Base-by-base conservation (phyloP, 2,797 vertebrate genomes). In the Vireo griseus region DNA sequence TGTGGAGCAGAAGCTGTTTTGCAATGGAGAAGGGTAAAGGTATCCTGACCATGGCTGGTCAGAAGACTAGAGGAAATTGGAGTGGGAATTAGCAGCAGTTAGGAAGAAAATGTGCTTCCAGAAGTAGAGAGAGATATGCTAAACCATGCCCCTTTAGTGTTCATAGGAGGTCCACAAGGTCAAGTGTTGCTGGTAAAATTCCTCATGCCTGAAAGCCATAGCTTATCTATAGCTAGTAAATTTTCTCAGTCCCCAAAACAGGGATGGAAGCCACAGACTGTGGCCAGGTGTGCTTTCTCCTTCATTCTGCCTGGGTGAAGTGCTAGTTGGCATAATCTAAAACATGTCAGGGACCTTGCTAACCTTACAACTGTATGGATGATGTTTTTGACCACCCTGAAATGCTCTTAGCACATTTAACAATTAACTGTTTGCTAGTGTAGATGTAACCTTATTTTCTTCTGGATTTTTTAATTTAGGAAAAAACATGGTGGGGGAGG, bases 251-350 rank as follows among this genome's bases (percentile, higher is more conserved):
- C 44, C 26, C 20, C 8, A n/a, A 44, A 68, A 13, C 11, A n/a
- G 22, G 17, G 19, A 28, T 47, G 37, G 33, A 78, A 65, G 20
- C 11, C 7, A 9, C 1, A 4, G n/a, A 12, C 9, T 0, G 0
- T 1, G 2, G 11, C 33, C 54, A 16, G 9, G 3, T 48, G 5
- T 26, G 26, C n/a, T 31, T 8, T 1, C 20, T 17, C 33, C n/a
- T 61, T 35, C 65, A 3, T 25, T 37, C 13, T 44, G 17, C 24
- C 79, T 31, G 18, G 31, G 16, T 6, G 1, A 40, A 2, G 4
- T 22, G 8, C 12, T 29, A 1, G 2, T 11, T 57, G 28, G 42
- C 22, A 47, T 11, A 3, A 10, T 26, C 11, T 24, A 9, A 65
- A 68, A 6, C 1, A 0, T 4, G 5, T 12, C 37, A 17, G 29